phyloP scores from a whole-genome alignment of 2,113 vertebrate species.

The Empidonax traillii region DNA sequence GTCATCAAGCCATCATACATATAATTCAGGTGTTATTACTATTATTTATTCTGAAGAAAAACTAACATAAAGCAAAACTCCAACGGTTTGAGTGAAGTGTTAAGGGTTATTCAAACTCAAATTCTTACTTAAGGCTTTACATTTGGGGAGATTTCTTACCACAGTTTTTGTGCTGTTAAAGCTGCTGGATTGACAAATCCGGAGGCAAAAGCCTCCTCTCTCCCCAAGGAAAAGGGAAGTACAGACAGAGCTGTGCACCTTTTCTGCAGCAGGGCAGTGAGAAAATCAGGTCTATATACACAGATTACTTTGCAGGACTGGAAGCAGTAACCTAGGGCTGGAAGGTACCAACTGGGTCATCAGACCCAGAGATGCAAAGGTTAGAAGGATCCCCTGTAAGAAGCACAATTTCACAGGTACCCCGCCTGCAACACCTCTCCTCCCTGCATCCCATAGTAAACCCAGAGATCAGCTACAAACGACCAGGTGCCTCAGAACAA shows the following conservation, averaged over 20 bases:
- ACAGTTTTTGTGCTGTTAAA: not conserved
- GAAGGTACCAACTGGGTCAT: not conserved
- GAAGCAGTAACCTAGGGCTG: not conserved
- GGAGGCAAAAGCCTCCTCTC: not conserved
- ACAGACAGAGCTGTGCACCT: not conserved
- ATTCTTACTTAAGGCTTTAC: not conserved
- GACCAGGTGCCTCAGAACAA: not conserved
- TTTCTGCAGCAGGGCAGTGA: not conserved
- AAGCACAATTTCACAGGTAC: not conserved
- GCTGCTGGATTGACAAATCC: not conserved
- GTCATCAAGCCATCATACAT: not conserved
- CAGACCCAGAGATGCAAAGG: fast-evolving
- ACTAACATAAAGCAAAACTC: not conserved
- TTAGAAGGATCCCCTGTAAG: not conserved
- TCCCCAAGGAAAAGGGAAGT: not conserved
- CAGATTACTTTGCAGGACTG: not conserved
- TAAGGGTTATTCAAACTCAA: not conserved
- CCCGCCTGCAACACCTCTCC: not conserved
- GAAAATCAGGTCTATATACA: not conserved
- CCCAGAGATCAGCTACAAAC: not conserved
- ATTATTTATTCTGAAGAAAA: not conserved
- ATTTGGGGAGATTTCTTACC: not conserved
- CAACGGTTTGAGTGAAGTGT: not conserved
- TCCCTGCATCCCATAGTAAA: not conserved
- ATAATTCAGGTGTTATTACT: not conserved